Percentiles rank a stretch among this genome's conserved stretches.
phyloP scores from a whole-genome alignment of 2,888 invertebrate genomes.

The Anodontia alba region DNA sequence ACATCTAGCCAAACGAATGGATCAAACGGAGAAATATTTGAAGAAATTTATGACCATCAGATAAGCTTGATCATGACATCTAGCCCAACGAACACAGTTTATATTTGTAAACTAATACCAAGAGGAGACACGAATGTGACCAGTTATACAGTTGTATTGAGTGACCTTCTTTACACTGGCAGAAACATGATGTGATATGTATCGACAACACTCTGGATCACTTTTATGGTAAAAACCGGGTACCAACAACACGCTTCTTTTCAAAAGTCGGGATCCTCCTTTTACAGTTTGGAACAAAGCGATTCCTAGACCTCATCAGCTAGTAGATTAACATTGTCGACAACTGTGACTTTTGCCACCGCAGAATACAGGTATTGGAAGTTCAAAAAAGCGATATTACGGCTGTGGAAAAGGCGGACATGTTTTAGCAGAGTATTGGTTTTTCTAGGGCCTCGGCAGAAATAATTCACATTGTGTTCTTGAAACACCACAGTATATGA shows the following conservation, averaged over 20 bases:
- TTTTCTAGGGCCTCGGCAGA: not conserved
- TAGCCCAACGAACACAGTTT: not conserved
- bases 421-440: not conserved
- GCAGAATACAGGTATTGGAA: not conserved
- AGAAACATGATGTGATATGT: slow-evolving; percentile 2
- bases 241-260: not conserved
- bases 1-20: not conserved
- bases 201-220: not conserved
- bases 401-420: not conserved
- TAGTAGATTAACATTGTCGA: not conserved
- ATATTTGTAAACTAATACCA: not conserved
- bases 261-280: not conserved
- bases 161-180: not conserved
- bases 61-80: no score
- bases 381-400: not conserved
- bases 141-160: not conserved
- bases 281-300: not conserved
- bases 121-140: not conserved
- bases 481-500: no score
- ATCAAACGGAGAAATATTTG: not conserved
- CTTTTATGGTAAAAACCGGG: not conserved
- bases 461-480: no score
- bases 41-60: not conserved
- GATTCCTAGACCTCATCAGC: not conserved
- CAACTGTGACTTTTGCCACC: not conserved